Evolutionary conservation across 2,113 vertebrate species (phyloP).

Genomic region (Alosa alosa): DNA sequence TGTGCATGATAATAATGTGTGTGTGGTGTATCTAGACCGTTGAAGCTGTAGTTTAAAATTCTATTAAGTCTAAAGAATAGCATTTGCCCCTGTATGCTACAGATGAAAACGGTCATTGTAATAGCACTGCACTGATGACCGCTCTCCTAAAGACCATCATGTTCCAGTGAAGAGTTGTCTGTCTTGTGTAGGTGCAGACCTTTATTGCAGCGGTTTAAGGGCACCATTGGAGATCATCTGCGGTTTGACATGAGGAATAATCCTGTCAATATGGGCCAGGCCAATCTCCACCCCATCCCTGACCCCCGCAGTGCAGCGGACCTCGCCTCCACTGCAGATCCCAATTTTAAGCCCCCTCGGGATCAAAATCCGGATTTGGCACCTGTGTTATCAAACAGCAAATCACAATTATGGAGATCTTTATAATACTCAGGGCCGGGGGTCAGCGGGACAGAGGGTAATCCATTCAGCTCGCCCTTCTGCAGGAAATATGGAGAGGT

Average conservation of each 20-base stretch:
- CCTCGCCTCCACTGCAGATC: slow-evolving; percentile 25
- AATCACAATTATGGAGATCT: slow-evolving; percentile 40
- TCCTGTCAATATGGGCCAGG: slow-evolving; percentile 37
- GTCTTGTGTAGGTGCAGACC: neutral
- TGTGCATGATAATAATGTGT: neutral
- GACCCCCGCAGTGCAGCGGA: neutral
- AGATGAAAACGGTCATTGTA: neutral
- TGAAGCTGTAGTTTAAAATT: neutral
- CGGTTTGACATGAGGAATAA: slow-evolving; percentile 32
- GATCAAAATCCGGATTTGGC: slow-evolving; percentile 44
- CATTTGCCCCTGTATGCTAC: neutral
- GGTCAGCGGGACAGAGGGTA: slow-evolving; percentile 31
- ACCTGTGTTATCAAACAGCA: slow-evolving; percentile 40
- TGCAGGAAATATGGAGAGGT: neutral
- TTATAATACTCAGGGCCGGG: slow-evolving; percentile 5
- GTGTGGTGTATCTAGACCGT: neutral
- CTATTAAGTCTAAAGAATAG: neutral
- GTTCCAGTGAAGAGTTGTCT: neutral
- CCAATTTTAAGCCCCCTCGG: slow-evolving; percentile 36
- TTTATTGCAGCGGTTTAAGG: slow-evolving; percentile 3
- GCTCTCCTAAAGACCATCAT: too few species aligned
- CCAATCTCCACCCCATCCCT: slow-evolving; percentile 14
- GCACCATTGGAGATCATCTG: slow-evolving; percentile 28
- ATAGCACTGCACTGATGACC: neutral
- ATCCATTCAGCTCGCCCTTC: slow-evolving; percentile 21